Conservation (phyloP, 2,113 vertebrate species). For the Crotalus helleri region DNA sequence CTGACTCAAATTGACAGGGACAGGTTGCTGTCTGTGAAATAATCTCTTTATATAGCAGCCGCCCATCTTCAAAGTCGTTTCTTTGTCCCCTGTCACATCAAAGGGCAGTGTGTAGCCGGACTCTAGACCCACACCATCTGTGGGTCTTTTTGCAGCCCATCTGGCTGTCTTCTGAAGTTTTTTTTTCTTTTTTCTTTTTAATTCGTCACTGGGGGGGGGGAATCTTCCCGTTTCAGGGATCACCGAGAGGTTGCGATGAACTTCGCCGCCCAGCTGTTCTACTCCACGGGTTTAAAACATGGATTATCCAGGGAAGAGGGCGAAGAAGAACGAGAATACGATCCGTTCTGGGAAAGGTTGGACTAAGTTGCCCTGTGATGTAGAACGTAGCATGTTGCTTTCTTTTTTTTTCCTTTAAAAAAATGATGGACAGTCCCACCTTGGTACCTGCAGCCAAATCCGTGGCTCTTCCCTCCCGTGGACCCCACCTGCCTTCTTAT, state of each 20-base stretch:
- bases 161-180: constrained; percentile 34
- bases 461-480: constrained; percentile 35
- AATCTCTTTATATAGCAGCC: constrained; percentile 72
- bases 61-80: constrained; percentile 38
- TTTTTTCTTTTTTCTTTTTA: background rate
- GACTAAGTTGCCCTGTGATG: constrained; percentile 68
- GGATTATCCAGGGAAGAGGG: constrained; percentile 61
- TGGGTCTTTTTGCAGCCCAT: background rate
- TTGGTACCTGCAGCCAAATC: constrained; percentile 30
- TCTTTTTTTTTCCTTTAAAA: constrained; percentile 39
- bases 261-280: constrained; percentile 86
- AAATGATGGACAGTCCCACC: constrained; percentile 45
- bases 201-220: constrained; percentile 19
- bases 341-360: constrained; percentile 96
- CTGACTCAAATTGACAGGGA: constrained; percentile 69
- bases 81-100: background rate
- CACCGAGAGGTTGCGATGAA: constrained; percentile 75
- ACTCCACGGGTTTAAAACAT: constrained; percentile 75
- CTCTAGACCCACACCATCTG: accelerated
- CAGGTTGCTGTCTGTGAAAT: constrained; percentile 58
- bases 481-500: constrained; percentile 63
- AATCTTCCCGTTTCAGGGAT: constrained; percentile 31
- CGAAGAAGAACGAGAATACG: constrained; percentile 79
- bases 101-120: constrained; percentile 29
- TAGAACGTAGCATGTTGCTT: constrained; percentile 63